phyloP scores from a whole-genome alignment of 2,113 vertebrate species.

The Pithys albifrons region DNA sequence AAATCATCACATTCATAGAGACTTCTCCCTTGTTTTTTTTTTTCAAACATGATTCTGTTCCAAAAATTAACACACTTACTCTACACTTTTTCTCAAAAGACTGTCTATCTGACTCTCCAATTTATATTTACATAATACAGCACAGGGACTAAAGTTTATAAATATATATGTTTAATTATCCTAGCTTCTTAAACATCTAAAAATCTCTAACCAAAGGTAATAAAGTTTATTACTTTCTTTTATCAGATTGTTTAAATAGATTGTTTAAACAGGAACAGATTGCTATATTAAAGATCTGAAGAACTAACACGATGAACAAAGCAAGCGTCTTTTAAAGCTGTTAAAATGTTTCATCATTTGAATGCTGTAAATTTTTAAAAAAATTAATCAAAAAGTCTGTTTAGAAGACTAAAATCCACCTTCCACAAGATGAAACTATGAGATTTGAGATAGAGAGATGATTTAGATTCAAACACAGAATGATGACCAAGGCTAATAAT shows the following conservation, averaged over 20 bases:
- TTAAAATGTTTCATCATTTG: not conserved
- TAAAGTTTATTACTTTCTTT: not conserved
- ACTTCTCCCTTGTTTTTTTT: not conserved
- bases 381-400: not conserved
- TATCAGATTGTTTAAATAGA: not conserved
- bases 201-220: not conserved
- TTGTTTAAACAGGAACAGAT: not conserved
- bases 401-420: not conserved
- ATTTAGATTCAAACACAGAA: not conserved
- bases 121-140: not conserved
- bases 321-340: not conserved
- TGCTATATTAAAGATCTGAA: not conserved
- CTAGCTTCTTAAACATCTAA: not conserved
- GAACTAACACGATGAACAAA: not conserved
- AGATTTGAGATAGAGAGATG: not conserved
- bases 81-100: not conserved
- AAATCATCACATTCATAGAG: not conserved
- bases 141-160: not conserved
- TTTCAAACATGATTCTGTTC: not conserved
- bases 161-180: not conserved
- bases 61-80: not conserved
- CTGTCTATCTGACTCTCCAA: not conserved
- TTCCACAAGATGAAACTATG: not conserved
- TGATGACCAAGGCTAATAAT: not conserved
- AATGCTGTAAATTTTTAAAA: not conserved